Percentiles rank a stretch among this genome's conserved stretches.
Evolutionary conservation across 2,888 invertebrate species (phyloP).

Genomic region (Thecocarcelia acutangulata): DNA sequence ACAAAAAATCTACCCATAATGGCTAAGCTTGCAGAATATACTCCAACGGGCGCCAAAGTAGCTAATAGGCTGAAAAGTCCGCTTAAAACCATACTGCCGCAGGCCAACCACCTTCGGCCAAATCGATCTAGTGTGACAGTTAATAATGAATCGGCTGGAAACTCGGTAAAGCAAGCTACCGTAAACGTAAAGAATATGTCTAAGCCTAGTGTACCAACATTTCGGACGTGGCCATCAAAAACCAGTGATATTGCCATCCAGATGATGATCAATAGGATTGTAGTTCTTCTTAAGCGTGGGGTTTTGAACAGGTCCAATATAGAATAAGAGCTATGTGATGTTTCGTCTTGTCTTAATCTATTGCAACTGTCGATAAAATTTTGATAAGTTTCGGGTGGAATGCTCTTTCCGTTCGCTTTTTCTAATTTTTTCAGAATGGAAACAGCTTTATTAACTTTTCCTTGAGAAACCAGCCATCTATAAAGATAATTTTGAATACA

Average conservation of each 20-base stretch:
- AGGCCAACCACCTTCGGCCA: constrained; percentile 93
- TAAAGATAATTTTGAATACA: constrained; percentile 2
- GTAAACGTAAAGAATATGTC: constrained; percentile 93
- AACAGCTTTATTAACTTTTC: constrained; percentile 90
- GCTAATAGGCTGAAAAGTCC: constrained; percentile 91
- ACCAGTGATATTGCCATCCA: constrained; percentile 95
- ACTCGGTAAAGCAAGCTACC: constrained; percentile 90
- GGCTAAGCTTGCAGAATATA: constrained; percentile 88
- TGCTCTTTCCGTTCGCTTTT: constrained; percentile 88
- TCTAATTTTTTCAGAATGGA: constrained; percentile 90
- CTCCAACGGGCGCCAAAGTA: constrained; percentile 86
- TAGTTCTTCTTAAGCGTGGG: constrained; percentile 88
- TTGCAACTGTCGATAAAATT: constrained; percentile 86
- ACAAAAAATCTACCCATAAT: constrained; percentile 92
- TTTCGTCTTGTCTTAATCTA: constrained; percentile 87
- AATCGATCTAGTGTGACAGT: constrained; percentile 88
- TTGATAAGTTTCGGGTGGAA: constrained; percentile 88
- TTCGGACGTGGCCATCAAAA: constrained; percentile 93
- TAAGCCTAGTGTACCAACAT: constrained; percentile 91
- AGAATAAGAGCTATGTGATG: constrained; percentile 87
- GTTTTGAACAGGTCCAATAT: constrained; percentile 91
- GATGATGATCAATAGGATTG: constrained; percentile 89
- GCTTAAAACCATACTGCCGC: constrained; percentile 89
- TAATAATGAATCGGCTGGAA: constrained; percentile 92
- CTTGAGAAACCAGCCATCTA: constrained; percentile 93